Evolutionary conservation across 2,797 vertebrate genomes (phyloP).

Genomic region (Rousettus madagascariensis): DNA sequence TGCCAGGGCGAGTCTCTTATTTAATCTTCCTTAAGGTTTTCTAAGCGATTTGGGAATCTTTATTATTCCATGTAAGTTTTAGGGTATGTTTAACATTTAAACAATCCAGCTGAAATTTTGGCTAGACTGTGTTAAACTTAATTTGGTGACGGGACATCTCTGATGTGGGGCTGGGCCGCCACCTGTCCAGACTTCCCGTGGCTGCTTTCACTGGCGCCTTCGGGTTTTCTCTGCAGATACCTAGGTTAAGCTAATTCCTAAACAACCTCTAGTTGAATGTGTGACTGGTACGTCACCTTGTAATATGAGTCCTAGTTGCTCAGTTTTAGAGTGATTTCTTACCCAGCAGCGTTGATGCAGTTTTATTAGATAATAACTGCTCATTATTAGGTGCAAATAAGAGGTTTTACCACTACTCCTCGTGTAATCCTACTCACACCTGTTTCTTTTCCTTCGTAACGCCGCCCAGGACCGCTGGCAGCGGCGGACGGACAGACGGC

Average conservation of each 20-base stretch:
- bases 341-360: neutral
- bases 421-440: neutral
- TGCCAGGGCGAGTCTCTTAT: neutral
- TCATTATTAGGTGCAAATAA: neutral
- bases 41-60: neutral
- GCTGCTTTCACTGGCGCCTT: neutral
- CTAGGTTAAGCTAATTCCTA: neutral
- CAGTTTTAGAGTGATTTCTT: neutral
- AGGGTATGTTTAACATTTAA: neutral
- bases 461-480: too few relatives aligned
- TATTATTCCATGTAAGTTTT: neutral
- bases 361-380: neutral
- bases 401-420: too few relatives aligned
- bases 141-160: accelerated
- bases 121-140: neutral
- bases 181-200: neutral
- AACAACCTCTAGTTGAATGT: neutral
- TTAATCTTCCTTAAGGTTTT: neutral
- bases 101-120: neutral
- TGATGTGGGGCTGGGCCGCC: too few relatives aligned
- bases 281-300: neutral
- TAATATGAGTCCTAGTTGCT: neutral
- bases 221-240: neutral
- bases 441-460: neutral
- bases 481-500: accelerated